phyloP scores from a whole-genome alignment of 92 coral and sea anemone genomes.

The Epizoanthus illoricatus region DNA sequence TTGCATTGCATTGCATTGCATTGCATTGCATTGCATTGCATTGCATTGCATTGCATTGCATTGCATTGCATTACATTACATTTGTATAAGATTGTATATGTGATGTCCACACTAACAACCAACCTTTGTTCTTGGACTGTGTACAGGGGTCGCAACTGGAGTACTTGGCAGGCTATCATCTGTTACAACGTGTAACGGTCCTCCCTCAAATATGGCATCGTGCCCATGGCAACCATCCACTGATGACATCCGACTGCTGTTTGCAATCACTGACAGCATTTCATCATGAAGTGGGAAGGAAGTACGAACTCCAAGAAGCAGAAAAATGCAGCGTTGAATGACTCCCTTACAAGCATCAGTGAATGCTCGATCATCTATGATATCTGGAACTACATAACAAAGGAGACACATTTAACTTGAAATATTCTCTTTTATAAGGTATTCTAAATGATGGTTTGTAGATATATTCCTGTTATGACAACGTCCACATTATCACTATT shows the following conservation, averaged over 20 bases:
- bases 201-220: conserved; percentile 22
- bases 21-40: no score
- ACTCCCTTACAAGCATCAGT: conserved; percentile 76
- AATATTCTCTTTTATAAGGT: background rate
- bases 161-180: conserved; percentile 59
- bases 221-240: conserved; percentile 13
- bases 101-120: background rate
- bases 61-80: background rate
- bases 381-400: conserved; percentile 37
- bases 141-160: conserved; percentile 53
- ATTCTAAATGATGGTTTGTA: background rate
- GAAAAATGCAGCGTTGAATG: conserved; percentile 78
- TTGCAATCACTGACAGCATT: conserved; percentile 58
- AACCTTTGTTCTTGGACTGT: conserved; percentile 69
- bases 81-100: background rate
- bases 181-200: conserved; percentile 40
- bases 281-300: conserved; percentile 77
- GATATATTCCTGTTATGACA: no score
- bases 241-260: conserved; percentile 33
- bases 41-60: no score
- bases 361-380: conserved; percentile 54
- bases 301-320: conserved; percentile 75
- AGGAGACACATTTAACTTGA: background rate
- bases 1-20: no score
- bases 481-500: no score